Evolutionary conservation across 2,888 invertebrate species (phyloP).

Genomic region (Cephus sareptanus): DNA sequence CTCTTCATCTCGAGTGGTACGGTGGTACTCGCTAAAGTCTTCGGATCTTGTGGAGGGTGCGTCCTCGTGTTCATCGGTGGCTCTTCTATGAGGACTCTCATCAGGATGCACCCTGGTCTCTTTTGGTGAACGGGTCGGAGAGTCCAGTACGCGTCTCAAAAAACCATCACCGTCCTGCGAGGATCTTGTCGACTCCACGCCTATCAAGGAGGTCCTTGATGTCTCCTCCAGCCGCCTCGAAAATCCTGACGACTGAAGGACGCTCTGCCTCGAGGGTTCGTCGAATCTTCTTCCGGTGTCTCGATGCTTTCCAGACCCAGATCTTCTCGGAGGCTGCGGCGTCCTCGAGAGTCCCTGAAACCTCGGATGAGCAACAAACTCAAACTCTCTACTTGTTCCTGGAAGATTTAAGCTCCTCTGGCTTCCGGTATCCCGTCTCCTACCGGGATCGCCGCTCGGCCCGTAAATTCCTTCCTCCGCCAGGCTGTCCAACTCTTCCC

Average conservation of each 20-base stretch:
- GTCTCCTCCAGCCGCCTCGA: slow-evolving; percentile 1
- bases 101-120: not conserved
- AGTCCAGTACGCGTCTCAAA: not conserved
- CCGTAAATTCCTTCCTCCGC: slow-evolving; percentile 51
- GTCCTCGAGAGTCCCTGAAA: slow-evolving; percentile 37
- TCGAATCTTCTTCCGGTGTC: slow-evolving; percentile 11
- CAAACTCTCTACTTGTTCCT: slow-evolving; percentile 28
- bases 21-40: not conserved
- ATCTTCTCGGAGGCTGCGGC: slow-evolving; percentile 48
- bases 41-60: not conserved
- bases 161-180: not conserved
- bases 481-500: slow-evolving; percentile 50
- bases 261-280: slow-evolving; percentile 17
- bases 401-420: slow-evolving; percentile 48
- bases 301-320: slow-evolving; percentile 5
- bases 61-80: not conserved
- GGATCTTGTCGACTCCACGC: not conserved
- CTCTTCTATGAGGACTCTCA: not conserved
- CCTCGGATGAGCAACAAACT: slow-evolving; percentile 23
- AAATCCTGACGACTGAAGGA: not conserved
- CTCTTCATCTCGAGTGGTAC: not conserved
- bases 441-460: slow-evolving; percentile 41
- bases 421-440: slow-evolving; percentile 40
- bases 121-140: not conserved
- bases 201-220: slow-evolving; percentile 12